Evolutionary conservation across 2,797 vertebrate genomes (phyloP), one percentile per base, ranked within the genome.

Genomic region (Anabacerthia variegaticeps): DNA sequence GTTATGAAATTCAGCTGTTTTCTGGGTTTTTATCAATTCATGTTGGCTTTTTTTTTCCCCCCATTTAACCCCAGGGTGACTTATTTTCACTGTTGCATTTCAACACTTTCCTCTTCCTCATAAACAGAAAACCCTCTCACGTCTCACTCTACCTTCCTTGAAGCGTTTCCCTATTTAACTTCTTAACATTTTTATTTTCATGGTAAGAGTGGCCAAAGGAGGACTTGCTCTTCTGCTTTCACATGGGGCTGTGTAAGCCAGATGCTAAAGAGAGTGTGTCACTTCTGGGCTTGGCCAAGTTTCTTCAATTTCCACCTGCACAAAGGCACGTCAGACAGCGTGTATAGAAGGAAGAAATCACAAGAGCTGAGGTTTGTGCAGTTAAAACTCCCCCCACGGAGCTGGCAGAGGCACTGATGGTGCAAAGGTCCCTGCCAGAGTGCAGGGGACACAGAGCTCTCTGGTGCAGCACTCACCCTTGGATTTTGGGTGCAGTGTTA

Each of bases 361-460:
- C 48, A 44, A 37, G 23, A 85, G 10, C 46, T 48, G 41, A 11
- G 30, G 68, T 66, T 55, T 4, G 2, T 17, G 21, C n/a, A 14
- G 12, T 34, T 55, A n/a, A 43, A 46, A 43, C n/a, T 19, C n/a
- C 6, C 11, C 23, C 30, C 3, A 3, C 3, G 22, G 41, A 8
- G 24, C 30, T 73, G 46, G 55, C 3, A 2, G 49, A 43, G 11
- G 8, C 19, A 52, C 32, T 4, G 2, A 8, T 4, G 14, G 46
- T 12, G 9, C 6, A 4, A 16, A 74, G 51, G 21, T 65, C 27
- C 55, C 69, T 27, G 14, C 48, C 48, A 49, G 59, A n/a, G 10
- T 0, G 7, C 9, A 14, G 1, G 39, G 37, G 18, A 66, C 63
- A 7, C 0, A 1, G n/a, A 62, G 30, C 46, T 61, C 51, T 43